phyloP scores from a whole-genome alignment of 2,113 vertebrate genomes.

The Equus przewalskii region DNA sequence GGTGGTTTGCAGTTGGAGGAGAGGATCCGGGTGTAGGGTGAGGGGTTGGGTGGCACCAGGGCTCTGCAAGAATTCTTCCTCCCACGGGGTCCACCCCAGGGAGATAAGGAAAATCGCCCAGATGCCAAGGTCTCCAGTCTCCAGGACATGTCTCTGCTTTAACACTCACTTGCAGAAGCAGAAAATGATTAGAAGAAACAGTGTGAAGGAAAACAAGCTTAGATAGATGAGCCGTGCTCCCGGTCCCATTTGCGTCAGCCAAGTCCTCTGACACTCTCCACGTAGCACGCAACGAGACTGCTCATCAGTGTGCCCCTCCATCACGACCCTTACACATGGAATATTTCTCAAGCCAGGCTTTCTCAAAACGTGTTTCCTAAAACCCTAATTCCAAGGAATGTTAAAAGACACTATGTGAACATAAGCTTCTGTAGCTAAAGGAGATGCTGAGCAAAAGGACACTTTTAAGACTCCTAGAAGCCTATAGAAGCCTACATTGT shows the following conservation, averaged over 20 bases:
- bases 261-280: rapidly evolving
- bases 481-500: rapidly evolving
- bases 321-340: rapidly evolving
- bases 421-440: background rate
- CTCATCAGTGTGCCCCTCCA: rapidly evolving
- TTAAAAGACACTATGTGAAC: rapidly evolving
- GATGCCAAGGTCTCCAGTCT: rapidly evolving
- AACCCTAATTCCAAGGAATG: background rate
- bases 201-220: rapidly evolving
- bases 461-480: background rate
- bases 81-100: background rate
- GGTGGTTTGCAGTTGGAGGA: background rate
- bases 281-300: rapidly evolving
- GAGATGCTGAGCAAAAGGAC: too few relatives aligned
- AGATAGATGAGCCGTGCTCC: rapidly evolving
- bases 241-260: rapidly evolving
- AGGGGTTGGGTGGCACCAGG: background rate
- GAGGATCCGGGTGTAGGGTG: rapidly evolving
- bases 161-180: rapidly evolving
- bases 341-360: background rate
- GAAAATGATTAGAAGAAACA: rapidly evolving
- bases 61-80: background rate
- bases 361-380: background rate
- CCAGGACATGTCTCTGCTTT: rapidly evolving
- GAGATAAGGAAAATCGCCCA: rapidly evolving